These are phyloP conservation scores for Crypturellus undulatus DNA, from an alignment of 2,113 vertebrate genomes.

Conservation along the genomic window DNA sequence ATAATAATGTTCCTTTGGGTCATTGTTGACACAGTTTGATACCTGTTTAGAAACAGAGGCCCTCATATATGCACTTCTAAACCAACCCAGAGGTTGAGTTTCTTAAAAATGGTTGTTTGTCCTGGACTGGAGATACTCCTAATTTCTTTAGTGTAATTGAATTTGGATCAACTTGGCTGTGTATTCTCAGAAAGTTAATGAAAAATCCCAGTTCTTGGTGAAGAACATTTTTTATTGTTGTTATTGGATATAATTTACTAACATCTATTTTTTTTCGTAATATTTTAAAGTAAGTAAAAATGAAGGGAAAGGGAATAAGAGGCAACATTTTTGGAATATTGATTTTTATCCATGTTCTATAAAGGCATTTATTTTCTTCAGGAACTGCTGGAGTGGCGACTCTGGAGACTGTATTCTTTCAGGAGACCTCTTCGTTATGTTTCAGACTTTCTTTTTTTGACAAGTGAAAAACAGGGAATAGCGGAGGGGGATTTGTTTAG, in stretches of 20 bases:
- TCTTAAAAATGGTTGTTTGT: background rate
- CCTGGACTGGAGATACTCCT: background rate
- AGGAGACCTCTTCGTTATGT: rapidly evolving
- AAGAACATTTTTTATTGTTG: background rate
- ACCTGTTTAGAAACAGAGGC: background rate
- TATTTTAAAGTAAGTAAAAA: background rate
- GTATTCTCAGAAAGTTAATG: background rate
- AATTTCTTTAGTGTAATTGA: background rate
- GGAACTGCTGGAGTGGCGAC: background rate
- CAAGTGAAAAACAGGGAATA: background rate
- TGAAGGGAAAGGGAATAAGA: rapidly evolving
- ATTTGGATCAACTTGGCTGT: background rate
- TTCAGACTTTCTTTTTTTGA: background rate
- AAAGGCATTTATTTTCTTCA: background rate
- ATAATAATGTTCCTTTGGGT: background rate
- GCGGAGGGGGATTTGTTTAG: background rate
- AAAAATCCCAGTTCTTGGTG: background rate
- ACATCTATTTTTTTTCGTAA: background rate
- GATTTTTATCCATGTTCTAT: background rate
- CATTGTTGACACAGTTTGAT: background rate
- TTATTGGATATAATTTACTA: background rate
- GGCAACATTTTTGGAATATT: background rate
- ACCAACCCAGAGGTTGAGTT: background rate
- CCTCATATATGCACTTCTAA: background rate
- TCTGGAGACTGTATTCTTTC: background rate